These are phyloP conservation scores for Zingel zingel DNA, from an alignment of 2,113 vertebrate genomes.

Conservation along the genomic window DNA sequence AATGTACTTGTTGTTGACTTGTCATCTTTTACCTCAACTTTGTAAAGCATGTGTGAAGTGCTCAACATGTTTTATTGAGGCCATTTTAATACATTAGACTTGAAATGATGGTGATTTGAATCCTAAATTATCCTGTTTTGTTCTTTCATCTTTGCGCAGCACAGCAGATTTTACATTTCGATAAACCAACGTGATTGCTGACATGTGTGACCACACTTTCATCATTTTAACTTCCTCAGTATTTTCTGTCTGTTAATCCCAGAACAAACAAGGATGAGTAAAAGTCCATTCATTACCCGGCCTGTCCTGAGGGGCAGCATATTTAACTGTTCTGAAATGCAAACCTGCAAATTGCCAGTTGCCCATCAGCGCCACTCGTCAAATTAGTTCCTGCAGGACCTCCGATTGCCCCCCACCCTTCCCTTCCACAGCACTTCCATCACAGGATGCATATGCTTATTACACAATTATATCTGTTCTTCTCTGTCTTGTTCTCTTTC, in stretches of 20 bases:
- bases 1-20: neutral
- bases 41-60: neutral
- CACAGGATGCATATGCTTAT: conserved; percentile 47
- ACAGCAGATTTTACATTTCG: neutral
- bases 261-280: neutral
- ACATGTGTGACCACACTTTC: neutral
- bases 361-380: conserved; percentile 44
- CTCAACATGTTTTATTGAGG: neutral
- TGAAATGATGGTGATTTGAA: neutral
- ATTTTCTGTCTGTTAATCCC: neutral
- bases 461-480: conserved; percentile 35
- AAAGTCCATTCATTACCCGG: conserved; percentile 15
- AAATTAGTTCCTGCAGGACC: conserved; percentile 49
- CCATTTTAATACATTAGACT: neutral
- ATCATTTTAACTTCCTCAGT: neutral
- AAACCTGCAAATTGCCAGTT: conserved; percentile 32
- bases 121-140: neutral
- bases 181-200: neutral
- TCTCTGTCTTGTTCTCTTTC: conserved; percentile 29
- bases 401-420: neutral
- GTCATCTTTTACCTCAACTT: neutral
- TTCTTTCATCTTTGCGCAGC: neutral
- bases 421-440: conserved; percentile 16
- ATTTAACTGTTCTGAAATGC: neutral
- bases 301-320: neutral